These are phyloP conservation scores for Chrysolina americana DNA, from an alignment of 2,888 invertebrate genomes.

Conservation along the genomic window DNA sequence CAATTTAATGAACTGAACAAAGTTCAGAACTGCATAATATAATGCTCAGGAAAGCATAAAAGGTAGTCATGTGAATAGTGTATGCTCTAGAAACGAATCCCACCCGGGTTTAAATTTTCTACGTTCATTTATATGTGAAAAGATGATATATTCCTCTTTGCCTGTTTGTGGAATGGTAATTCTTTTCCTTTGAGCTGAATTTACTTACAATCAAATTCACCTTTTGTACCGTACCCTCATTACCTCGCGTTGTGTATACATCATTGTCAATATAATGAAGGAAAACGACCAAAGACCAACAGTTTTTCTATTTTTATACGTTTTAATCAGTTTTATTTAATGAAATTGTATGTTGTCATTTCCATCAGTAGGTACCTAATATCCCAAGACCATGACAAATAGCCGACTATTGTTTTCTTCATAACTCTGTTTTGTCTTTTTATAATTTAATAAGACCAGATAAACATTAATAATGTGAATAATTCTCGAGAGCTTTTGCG, in stretches of 20 bases:
- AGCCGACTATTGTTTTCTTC: too few relatives aligned
- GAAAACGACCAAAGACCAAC: neutral
- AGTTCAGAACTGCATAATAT: conserved; percentile 6
- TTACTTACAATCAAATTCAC: neutral
- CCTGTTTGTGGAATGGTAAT: neutral
- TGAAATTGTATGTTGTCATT: too few relatives aligned
- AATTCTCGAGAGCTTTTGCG: too few relatives aligned
- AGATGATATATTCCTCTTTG: neutral
- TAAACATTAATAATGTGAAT: too few relatives aligned
- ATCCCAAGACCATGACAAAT: too few relatives aligned
- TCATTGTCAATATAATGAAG: too few relatives aligned
- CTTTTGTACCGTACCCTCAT: neutral
- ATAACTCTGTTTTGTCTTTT: too few relatives aligned
- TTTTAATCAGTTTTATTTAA: too few relatives aligned
- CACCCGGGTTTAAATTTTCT: neutral
- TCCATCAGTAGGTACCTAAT: too few relatives aligned
- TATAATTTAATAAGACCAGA: too few relatives aligned
- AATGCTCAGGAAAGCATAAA: conserved; percentile 6
- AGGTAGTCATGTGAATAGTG: conserved; percentile 4
- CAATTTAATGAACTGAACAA: conserved; percentile 9
- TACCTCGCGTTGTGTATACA: too few relatives aligned
- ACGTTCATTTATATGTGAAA: conserved; percentile 5
- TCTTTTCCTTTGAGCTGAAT: neutral
- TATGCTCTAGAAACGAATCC: neutral
- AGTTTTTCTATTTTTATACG: too few relatives aligned